Percentiles rank a stretch among this genome's conserved stretches.
Conservation (phyloP, 1,140 invertebrate species). For the Chrysomallon squamiferum region DNA sequence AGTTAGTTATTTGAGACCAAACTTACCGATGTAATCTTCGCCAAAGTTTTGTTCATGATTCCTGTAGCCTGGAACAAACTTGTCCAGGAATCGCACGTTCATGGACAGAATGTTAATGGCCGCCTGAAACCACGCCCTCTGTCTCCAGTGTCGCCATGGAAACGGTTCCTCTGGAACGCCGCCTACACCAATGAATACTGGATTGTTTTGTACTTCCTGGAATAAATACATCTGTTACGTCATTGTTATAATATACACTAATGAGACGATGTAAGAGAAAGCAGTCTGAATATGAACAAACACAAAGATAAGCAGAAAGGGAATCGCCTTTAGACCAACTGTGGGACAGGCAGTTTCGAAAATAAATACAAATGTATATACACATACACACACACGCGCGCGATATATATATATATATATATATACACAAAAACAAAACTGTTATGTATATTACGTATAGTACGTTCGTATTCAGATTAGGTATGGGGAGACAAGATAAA, state of each 20-base stretch:
- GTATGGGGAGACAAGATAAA: too few relatives aligned
- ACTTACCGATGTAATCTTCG: conserved; percentile 48
- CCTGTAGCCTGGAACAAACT: conserved; percentile 52
- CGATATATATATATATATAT: neutral
- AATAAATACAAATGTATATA: neutral
- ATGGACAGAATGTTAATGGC: conserved; percentile 50
- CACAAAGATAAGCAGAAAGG: neutral
- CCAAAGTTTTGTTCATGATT: conserved; percentile 51
- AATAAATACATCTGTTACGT: too few relatives aligned
- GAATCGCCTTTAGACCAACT: too few relatives aligned
- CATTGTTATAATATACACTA: too few relatives aligned
- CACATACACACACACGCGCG: too few relatives aligned
- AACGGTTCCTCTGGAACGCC: conserved; percentile 47
- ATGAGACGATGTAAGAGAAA: too few relatives aligned
- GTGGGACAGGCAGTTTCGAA: too few relatives aligned
- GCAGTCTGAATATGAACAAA: neutral
- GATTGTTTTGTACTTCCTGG: conserved; percentile 35
- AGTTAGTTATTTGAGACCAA: neutral
- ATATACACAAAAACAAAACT: neutral
- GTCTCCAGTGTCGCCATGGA: conserved; percentile 52
- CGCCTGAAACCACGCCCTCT: conserved; percentile 51
- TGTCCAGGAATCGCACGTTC: conserved; percentile 45
- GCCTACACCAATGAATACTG: conserved; percentile 48
- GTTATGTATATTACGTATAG: too few relatives aligned
- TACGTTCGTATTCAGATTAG: too few relatives aligned